A percentile compares a stretch with the other conserved stretches of the same genome.
These are phyloP conservation scores for Sphaerolaimus hirsutus DNA, from an alignment of 2,888 invertebrate species.

Conservation along the genomic window DNA sequence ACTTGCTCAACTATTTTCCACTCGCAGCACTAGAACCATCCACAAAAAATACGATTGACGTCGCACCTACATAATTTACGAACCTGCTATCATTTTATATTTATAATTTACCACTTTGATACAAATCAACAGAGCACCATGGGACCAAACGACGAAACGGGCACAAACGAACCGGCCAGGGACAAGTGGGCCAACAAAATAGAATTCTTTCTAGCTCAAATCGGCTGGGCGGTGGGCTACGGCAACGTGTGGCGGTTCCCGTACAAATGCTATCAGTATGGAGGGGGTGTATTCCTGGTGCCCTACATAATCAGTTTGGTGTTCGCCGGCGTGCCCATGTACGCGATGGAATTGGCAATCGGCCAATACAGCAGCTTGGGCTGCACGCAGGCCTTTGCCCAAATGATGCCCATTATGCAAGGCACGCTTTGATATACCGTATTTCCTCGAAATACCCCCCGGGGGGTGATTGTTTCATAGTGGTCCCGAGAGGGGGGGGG, in stretches of 20 bases:
- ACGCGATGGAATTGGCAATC: constrained; percentile 17
- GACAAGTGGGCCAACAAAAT: neutral
- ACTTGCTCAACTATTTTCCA: too few relatives aligned
- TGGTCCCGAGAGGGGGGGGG: too few relatives aligned
- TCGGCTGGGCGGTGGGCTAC: constrained; percentile 2
- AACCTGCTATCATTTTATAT: too few relatives aligned
- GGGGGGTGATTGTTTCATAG: too few relatives aligned
- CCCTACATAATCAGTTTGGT: constrained; percentile 17
- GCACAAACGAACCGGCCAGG: neutral
- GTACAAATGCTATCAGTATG: constrained; percentile 1
- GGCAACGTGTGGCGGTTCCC: constrained; percentile 1
- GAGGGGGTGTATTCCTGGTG: constrained; percentile 16
- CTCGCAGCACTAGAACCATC: too few relatives aligned
- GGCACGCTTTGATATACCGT: too few relatives aligned
- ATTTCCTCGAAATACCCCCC: too few relatives aligned
- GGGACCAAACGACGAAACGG: too few relatives aligned
- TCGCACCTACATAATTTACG: too few relatives aligned
- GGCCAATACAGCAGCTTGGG: constrained; percentile 18
- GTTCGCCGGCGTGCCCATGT: constrained; percentile 20
- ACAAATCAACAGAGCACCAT: too few relatives aligned
- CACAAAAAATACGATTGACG: too few relatives aligned
- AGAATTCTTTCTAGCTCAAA: neutral
- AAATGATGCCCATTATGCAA: neutral
- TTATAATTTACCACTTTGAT: too few relatives aligned
- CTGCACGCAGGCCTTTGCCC: neutral